These are phyloP conservation scores for Columba livia DNA, from an alignment of 2,113 vertebrate genomes.

Conservation along the genomic window DNA sequence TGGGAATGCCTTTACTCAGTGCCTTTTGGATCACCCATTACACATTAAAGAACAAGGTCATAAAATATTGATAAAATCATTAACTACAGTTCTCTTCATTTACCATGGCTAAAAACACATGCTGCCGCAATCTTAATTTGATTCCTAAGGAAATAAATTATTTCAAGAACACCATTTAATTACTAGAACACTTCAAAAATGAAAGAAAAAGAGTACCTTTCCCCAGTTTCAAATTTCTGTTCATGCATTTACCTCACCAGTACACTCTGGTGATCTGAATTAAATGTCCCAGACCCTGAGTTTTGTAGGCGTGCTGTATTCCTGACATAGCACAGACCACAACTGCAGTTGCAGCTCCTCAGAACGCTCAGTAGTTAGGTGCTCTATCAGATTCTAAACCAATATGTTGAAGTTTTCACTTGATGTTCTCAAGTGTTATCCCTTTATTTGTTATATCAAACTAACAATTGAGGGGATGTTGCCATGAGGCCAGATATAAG, in stretches of 20 bases:
- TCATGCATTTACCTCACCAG: neutral
- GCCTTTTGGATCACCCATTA: conserved; percentile 40
- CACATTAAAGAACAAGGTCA: conserved; percentile 40
- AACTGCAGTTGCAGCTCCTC: neutral
- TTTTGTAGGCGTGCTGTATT: neutral
- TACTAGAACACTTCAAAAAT: neutral
- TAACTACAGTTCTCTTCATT: conserved; percentile 50
- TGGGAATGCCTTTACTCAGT: conserved; percentile 4
- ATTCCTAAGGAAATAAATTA: conserved; percentile 51
- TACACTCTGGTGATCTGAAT: neutral
- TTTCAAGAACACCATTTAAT: conserved; percentile 18
- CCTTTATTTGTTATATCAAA: neutral
- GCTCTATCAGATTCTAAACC: neutral
- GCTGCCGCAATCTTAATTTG: conserved; percentile 27
- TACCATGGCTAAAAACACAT: conserved; percentile 37
- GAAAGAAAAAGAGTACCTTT: neutral
- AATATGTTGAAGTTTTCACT: neutral
- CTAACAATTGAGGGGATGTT: neutral
- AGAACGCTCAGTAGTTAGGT: neutral
- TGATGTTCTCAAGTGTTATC: neutral
- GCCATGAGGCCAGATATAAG: neutral
- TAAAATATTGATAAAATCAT: conserved; percentile 69
- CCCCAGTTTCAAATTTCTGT: neutral
- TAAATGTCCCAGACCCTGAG: neutral
- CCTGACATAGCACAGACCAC: neutral